Conservation (phyloP, 2,113 vertebrate species). For the Panthera uncia region DNA sequence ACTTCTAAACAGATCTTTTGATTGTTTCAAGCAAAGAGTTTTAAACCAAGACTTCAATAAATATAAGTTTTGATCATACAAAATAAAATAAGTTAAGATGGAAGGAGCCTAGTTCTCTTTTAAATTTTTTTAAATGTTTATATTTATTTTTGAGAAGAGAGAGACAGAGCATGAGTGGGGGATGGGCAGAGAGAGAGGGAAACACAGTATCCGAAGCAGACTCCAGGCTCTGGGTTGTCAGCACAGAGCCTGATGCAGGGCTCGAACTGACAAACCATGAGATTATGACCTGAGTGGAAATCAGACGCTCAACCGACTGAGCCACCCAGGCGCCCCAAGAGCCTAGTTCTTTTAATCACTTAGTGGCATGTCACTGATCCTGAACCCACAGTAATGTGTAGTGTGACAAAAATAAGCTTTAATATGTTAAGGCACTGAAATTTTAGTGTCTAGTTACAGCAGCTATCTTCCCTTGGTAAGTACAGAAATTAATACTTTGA, state of each 20-base stretch:
- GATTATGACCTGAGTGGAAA: no score
- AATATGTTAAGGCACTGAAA: not conserved
- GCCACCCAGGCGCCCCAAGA: no score
- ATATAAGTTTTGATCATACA: not conserved
- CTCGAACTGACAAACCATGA: no score
- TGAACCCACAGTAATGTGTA: not conserved
- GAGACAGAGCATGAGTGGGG: no score
- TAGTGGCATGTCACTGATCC: not conserved
- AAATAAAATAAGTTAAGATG: not conserved
- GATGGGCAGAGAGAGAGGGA: no score
- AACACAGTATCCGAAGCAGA: no score
- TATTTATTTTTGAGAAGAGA: no score
- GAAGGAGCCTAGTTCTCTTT: not conserved
- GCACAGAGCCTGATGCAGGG: no score
- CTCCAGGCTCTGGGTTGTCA: no score
- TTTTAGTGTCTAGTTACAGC: not conserved
- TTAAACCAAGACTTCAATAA: not conserved
- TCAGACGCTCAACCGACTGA: no score
- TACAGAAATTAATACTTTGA: conserved; percentile 1
- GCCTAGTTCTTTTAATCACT: not conserved
- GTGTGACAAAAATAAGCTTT: conserved; percentile 20
- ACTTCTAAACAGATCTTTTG: not conserved
- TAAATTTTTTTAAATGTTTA: no score
- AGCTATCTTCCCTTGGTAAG: not conserved
- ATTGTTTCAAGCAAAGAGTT: not conserved